Evolutionary conservation across 2,113 vertebrate species (phyloP).

Genomic region (Haplochromis vanheusdeni): DNA sequence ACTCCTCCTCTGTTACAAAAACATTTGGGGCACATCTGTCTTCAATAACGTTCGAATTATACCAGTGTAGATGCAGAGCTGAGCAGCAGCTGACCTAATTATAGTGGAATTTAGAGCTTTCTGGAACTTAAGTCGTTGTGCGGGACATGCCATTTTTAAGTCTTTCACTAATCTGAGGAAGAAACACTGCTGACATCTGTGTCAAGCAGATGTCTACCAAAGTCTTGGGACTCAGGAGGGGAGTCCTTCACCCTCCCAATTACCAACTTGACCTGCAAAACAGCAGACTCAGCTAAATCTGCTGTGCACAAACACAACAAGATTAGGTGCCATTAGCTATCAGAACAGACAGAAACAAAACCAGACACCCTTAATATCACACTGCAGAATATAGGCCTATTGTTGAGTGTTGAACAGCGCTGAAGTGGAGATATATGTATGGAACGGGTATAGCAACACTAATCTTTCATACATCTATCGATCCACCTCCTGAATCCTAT

Average conservation of each 20-base stretch:
- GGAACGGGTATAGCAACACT: not conserved
- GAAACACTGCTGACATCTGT: conserved; percentile 48
- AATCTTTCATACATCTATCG: not conserved
- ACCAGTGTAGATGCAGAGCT: not conserved
- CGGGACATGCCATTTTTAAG: conserved; percentile 24
- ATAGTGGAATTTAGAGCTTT: conserved; percentile 26
- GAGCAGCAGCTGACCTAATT: conserved; percentile 56
- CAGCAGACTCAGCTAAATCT: conserved; percentile 4
- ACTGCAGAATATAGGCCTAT: not conserved
- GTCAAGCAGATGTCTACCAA: not conserved
- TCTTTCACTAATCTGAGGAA: conserved; percentile 40
- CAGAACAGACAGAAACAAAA: not conserved
- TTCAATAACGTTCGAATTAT: not conserved
- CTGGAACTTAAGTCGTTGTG: conserved; percentile 15
- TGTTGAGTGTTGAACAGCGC: not conserved
- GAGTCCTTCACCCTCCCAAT: not conserved
- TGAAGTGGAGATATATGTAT: not conserved
- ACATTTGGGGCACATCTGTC: conserved; percentile 18
- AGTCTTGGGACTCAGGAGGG: not conserved
- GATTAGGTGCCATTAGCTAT: not conserved
- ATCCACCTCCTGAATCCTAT: not conserved
- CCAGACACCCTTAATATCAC: not conserved
- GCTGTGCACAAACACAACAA: not conserved
- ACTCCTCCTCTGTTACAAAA: not conserved
- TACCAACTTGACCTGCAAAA: conserved; percentile 26